Evolutionary conservation across 2,113 vertebrate species (phyloP).

Genomic region (Marmota flaviventris): DNA sequence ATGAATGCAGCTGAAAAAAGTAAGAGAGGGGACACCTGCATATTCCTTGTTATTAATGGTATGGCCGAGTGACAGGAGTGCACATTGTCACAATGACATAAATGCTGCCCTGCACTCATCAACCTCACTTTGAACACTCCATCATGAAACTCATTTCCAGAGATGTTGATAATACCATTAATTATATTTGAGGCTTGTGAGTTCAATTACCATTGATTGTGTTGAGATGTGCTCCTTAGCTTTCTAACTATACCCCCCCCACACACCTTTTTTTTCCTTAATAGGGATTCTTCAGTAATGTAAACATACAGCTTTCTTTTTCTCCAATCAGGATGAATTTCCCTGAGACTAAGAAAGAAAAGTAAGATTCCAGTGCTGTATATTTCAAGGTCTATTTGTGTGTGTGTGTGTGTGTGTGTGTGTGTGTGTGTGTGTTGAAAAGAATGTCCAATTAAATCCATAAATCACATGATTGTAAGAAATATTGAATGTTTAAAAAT

Average conservation of each 20-base stretch:
- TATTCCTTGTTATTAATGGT: conserved; percentile 68
- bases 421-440: neutral
- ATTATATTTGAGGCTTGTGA: neutral
- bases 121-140: conserved; percentile 28
- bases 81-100: neutral
- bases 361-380: neutral
- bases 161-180: conserved; percentile 31
- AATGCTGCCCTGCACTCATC: neutral
- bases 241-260: neutral
- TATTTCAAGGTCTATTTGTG: neutral
- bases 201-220: conserved; percentile 21
- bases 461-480: neutral
- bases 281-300: neutral
- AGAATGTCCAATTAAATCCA: neutral
- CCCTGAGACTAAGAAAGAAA: neutral
- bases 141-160: neutral
- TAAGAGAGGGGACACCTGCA: neutral
- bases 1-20: conserved; percentile 31
- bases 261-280: too few relatives aligned
- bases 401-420: neutral
- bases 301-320: neutral
- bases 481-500: neutral
- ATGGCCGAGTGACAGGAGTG: conserved; percentile 41
- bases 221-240: conserved; percentile 31
- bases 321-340: neutral